These are phyloP conservation scores for Caradrina clavipalpis DNA, from an alignment of 2,888 invertebrate genomes.

Conservation along the genomic window DNA sequence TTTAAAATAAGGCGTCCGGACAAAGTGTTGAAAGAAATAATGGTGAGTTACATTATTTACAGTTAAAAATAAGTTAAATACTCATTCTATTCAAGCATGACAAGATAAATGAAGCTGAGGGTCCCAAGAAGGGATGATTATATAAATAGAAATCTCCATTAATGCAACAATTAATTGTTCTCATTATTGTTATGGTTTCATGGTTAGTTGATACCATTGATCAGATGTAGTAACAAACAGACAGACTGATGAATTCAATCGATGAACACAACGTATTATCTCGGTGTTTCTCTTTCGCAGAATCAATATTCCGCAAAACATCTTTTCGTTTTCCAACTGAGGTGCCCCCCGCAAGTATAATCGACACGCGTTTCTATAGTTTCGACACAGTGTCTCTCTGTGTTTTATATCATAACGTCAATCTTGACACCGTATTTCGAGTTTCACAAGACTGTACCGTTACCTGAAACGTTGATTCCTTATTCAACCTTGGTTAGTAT, in stretches of 20 bases:
- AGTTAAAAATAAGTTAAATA: neutral
- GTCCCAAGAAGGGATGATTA: slow-evolving; percentile 30
- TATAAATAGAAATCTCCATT: slow-evolving; percentile 53
- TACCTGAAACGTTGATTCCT: slow-evolving; percentile 48
- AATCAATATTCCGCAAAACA: slow-evolving; percentile 60
- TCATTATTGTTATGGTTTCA: slow-evolving; percentile 58
- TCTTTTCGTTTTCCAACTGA: slow-evolving; percentile 59
- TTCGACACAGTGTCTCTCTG: slow-evolving; percentile 41
- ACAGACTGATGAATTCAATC: slow-evolving; percentile 41
- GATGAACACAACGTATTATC: slow-evolving; percentile 62
- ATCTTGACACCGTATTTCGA: slow-evolving; percentile 50
- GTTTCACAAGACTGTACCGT: slow-evolving; percentile 57
- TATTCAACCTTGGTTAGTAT: slow-evolving; percentile 28
- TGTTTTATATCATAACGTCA: slow-evolving; percentile 19
- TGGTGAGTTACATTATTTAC: neutral
- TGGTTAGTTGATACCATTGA: slow-evolving; percentile 44
- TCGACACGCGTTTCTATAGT: slow-evolving; percentile 16
- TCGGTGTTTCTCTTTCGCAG: slow-evolving; percentile 69
- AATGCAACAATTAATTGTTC: slow-evolving; percentile 62
- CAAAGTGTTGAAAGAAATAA: neutral
- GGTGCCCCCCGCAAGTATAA: slow-evolving; percentile 2
- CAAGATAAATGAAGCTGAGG: neutral
- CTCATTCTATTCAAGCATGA: neutral
- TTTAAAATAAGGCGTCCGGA: too few species aligned
- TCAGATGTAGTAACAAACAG: slow-evolving; percentile 47